phyloP scores from a whole-genome alignment of 2,113 vertebrate species.

The Megaleporinus macrocephalus region DNA sequence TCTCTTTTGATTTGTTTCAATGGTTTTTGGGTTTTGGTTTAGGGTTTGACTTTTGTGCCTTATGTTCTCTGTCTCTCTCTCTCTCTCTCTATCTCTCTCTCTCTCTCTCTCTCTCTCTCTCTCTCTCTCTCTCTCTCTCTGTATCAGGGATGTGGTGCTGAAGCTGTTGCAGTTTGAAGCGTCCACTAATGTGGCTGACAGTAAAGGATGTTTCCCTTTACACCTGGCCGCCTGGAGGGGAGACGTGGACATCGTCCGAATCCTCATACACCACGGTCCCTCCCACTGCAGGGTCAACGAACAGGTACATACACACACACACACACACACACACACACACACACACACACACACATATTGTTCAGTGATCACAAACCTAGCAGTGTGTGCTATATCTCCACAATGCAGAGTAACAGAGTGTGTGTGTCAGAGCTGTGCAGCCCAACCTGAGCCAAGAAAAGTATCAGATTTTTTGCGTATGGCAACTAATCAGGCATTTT shows the following conservation, averaged over 20 bases:
- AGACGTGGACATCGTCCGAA: slow-evolving; percentile 95
- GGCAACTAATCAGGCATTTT: too few species aligned
- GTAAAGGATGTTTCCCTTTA: slow-evolving; percentile 96
- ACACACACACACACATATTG: neutral
- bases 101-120: too few species aligned
- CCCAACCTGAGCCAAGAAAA: too few species aligned
- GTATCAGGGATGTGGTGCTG: slow-evolving; percentile 90
- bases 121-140: slow-evolving; percentile 23
- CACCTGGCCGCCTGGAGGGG: slow-evolving; percentile 97
- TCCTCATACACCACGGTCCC: slow-evolving; percentile 92
- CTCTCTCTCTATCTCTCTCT: too few species aligned
- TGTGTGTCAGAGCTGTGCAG: too few species aligned
- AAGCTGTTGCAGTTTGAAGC: slow-evolving; percentile 96
- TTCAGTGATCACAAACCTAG: neutral
- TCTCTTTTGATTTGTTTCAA: too few species aligned
- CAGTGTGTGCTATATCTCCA: neutral
- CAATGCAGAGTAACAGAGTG: too few species aligned
- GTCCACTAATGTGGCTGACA: slow-evolving; percentile 92
- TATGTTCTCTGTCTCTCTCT: too few species aligned
- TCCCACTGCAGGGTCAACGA: slow-evolving; percentile 95
- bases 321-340: too few species aligned
- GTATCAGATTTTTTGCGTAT: too few species aligned
- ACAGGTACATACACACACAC: slow-evolving; percentile 81
- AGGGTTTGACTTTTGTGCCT: too few species aligned
- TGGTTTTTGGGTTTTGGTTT: too few species aligned